Base-by-base conservation (phyloP, 2,113 vertebrate genomes). In the Engraulis encrasicolus region DNA sequence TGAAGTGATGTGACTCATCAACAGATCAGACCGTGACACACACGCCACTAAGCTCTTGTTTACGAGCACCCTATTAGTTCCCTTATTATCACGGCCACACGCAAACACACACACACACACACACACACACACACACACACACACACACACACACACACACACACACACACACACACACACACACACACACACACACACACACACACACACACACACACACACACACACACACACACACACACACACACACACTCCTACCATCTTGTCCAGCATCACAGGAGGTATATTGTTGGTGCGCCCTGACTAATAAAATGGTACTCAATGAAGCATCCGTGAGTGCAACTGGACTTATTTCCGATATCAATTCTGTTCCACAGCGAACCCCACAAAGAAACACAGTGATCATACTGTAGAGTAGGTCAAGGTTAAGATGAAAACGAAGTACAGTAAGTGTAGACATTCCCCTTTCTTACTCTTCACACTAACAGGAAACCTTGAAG, bases 11-110 rank as follows among this genome's bases (percentile, higher is more conserved):
- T 74, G 66, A 74, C 27, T 74, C 66, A 66, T n/a, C 58, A n/a
- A 6, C 58, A 27, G 58, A 66, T 23, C n/a, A 74, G 66, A 3
- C 9, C 0, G 34, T 74, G 66, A 74, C 66, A 74, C 66, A 74
- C 66, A 34, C 66, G 2, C 23, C 27, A 31, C 66, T 74, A 66
- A 66, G 54, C 48, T 2, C 31, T 31, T 78, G 66, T 85, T 81
- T 83, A 84, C 38, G 3, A 77, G 50, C 37, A 40, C 79, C 23
- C 83, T 80, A 85, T 85, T 77, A 58, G 61, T 36, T 36, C 83
- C 78, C 80, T 81, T 85, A 54, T 85, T 83, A 78, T 83, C 27
- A 81, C 58, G 2, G 18, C 66, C 66, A 34, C 27, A 58, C 74
- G 40, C 78, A 40, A 45, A 48, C 61, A 1, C 36, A 11, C 61